Evolutionary conservation across 1,140 invertebrate species (phyloP).

Genomic region (Drosophila seguyi): DNA sequence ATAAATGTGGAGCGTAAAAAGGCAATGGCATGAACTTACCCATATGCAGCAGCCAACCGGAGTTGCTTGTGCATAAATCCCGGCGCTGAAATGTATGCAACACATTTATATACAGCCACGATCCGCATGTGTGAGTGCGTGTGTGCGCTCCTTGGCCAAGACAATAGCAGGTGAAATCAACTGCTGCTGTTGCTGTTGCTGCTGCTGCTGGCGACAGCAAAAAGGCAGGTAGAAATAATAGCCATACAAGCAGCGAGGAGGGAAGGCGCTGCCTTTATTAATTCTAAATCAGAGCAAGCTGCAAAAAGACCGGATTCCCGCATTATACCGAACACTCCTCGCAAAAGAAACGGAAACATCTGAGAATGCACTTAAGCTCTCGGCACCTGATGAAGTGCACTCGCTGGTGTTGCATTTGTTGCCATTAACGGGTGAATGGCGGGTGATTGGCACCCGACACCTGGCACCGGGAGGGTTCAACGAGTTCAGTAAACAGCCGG

Average conservation of each 20-base stretch:
- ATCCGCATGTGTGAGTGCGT: slow-evolving; percentile 17
- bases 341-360: slow-evolving; percentile 62
- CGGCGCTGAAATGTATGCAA: slow-evolving; percentile 76
- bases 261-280: slow-evolving; percentile 62
- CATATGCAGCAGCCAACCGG: slow-evolving; percentile 58
- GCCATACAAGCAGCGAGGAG: not conserved
- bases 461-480: slow-evolving; percentile 35
- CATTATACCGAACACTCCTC: slow-evolving; percentile 13
- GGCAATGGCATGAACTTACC: slow-evolving; percentile 54
- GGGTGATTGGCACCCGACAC: slow-evolving; percentile 31
- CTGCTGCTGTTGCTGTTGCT: slow-evolving; percentile 49
- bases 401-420: slow-evolving; percentile 63
- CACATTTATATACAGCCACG: slow-evolving; percentile 65
- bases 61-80: slow-evolving; percentile 75
- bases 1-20: slow-evolving; percentile 69
- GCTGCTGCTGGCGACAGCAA: slow-evolving; percentile 56
- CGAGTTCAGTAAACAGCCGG: slow-evolving; percentile 46
- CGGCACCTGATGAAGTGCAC: slow-evolving; percentile 64
- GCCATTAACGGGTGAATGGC: slow-evolving; percentile 50
- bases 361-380: slow-evolving; percentile 62
- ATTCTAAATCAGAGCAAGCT: slow-evolving; percentile 72
- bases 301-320: slow-evolving; percentile 1
- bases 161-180: slow-evolving; percentile 77
- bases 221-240: slow-evolving; percentile 26
- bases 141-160: slow-evolving; percentile 30